Conservation (phyloP, 2,797 vertebrate genomes). For the Pseudochirops corinnae region DNA sequence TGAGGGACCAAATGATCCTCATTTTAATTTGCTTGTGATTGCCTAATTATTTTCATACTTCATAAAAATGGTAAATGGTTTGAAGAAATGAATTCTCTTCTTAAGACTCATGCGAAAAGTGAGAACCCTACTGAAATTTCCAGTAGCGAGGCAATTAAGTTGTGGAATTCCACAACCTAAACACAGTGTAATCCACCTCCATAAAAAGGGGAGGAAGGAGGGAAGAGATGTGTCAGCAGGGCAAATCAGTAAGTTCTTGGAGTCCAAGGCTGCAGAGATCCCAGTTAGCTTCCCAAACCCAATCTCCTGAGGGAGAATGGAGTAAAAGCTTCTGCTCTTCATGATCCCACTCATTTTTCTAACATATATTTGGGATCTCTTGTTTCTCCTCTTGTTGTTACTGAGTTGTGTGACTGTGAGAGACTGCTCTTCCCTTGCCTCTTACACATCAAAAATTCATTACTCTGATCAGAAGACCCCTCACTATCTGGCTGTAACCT, state of each 20-base stretch:
- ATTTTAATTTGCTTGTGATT: slow-evolving; percentile 63
- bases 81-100: slow-evolving; percentile 75
- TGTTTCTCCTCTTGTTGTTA: not conserved
- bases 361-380: not conserved
- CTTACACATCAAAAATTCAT: not conserved
- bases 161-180: slow-evolving; percentile 79
- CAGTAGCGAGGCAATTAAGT: slow-evolving; percentile 83
- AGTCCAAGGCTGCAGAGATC: fast-evolving
- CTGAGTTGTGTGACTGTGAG: not conserved
- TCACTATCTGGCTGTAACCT: not conserved
- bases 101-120: slow-evolving; percentile 77
- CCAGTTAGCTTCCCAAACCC: fast-evolving
- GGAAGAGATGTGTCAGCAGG: not conserved
- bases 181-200: slow-evolving; percentile 75
- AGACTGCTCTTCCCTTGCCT: not conserved
- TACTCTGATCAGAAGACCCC: not conserved
- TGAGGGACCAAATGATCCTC: slow-evolving; percentile 67
- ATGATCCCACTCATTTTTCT: fast-evolving
- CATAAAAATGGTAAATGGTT: slow-evolving; percentile 74
- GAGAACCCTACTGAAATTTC: slow-evolving; percentile 82
- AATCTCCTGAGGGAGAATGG: fast-evolving
- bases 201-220: slow-evolving; percentile 36
- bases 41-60: not conserved
- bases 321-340: too few relatives aligned
- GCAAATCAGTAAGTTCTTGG: not conserved